phyloP scores from a whole-genome alignment of 2,113 vertebrate genomes.

The Zosterops pallidus region DNA sequence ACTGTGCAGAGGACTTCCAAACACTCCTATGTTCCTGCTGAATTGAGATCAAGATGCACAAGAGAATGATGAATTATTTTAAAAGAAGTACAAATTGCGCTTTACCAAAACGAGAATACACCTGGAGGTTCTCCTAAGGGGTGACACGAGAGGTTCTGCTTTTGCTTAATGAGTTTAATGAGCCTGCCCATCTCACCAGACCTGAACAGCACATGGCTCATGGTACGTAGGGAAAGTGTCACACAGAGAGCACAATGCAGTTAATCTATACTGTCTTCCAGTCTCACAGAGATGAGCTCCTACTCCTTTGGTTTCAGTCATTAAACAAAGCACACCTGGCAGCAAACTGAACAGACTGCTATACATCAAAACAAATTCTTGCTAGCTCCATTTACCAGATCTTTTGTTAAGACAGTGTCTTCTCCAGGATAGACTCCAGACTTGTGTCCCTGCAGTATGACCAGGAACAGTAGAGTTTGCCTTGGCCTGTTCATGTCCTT shows the following conservation, averaged over 20 bases:
- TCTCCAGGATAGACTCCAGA: neutral
- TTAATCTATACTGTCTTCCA: neutral
- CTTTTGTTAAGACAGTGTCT: neutral
- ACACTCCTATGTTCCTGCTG: neutral
- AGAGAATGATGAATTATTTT: neutral
- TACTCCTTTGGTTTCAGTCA: neutral
- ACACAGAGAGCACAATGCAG: neutral
- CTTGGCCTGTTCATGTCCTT: fast-evolving
- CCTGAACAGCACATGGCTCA: neutral
- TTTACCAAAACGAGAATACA: neutral
- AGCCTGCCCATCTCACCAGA: neutral
- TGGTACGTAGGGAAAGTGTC: neutral
- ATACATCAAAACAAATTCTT: neutral
- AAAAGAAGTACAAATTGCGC: neutral
- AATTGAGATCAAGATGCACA: neutral
- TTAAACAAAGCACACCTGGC: neutral
- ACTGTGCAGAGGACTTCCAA: neutral
- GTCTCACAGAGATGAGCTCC: neutral
- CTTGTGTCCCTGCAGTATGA: neutral
- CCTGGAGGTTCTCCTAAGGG: neutral
- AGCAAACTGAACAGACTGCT: neutral
- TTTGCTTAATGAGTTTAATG: neutral
- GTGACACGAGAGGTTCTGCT: neutral
- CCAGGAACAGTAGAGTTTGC: neutral
- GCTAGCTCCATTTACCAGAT: neutral